Base-by-base conservation (phyloP, 2,888 invertebrate species). In the Lypha dubia region DNA sequence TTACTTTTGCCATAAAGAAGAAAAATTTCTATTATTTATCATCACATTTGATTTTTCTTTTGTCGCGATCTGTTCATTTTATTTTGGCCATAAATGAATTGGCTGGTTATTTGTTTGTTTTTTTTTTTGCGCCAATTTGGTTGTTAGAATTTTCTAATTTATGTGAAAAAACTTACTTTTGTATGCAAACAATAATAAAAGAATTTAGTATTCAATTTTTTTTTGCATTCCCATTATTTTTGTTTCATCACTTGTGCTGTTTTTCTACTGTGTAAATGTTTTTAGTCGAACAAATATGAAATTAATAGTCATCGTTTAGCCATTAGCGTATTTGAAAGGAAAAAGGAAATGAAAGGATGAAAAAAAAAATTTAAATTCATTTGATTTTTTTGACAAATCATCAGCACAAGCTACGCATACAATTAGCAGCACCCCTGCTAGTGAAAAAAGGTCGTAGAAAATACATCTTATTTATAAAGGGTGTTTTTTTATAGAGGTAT, bases 231-330 rank as follows among this genome's bases (percentile, higher is more conserved):
- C 17, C 22, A 58, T 28, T 44, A 28, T 32, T 53, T 28, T 58
- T 44, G 17, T 60, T 35, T 67, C 28, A 38, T 67, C 32, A n/a
- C 8, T 38, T 80, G 13, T 53, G 74, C n/a, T 38, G n/a, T 53
- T 71, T 58, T 24, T 20, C 51, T 68, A 60, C 15, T 44, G 35
- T n/a, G 17, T 53, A 15, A 35, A 44, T 65, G 22, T 51, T 56
- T 60, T 62, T 58, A 32, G 44, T 63, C 32, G 65, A 63, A 63
- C 75, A 81, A 44, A 79, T 75, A 76, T 76, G 49, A 86, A 86
- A 86, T 83, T 76, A 86, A 85, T 85, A 85, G 81, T 63, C 75
- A 80, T 65, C 81, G 71, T 83, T 86, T 73, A 85, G 51, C 63
- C 75, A 82, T 79, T 67, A 79, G 68, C 56, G 51, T 62, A 70